These are phyloP conservation scores for Diabrotica undecimpunctata DNA, from an alignment of 1,140 invertebrate species.

Conservation along the genomic window DNA sequence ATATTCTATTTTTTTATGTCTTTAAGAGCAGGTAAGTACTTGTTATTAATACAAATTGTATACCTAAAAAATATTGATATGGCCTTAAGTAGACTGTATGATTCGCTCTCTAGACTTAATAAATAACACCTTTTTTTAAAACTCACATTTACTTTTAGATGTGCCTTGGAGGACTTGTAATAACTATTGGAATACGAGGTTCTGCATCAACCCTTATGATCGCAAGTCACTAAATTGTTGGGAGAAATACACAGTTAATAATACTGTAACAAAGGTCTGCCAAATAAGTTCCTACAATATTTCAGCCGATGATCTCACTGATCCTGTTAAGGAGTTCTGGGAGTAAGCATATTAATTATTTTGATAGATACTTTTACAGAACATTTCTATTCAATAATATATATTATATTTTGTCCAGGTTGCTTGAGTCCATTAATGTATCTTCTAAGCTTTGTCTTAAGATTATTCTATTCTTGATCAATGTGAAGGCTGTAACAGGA, in stretches of 20 bases:
- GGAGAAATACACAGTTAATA: slow-evolving; percentile 55
- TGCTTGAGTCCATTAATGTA: too few relatives aligned
- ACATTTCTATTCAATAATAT: background rate
- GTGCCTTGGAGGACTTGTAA: slow-evolving; percentile 94
- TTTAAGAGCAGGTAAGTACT: slow-evolving; percentile 49
- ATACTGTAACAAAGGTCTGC: slow-evolving; percentile 60
- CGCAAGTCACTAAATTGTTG: slow-evolving; percentile 67
- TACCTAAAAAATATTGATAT: too few relatives aligned
- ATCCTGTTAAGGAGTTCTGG: slow-evolving; percentile 96
- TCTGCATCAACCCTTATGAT: slow-evolving; percentile 79
- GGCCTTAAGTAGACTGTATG: background rate
- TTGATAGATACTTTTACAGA: background rate
- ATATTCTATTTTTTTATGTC: slow-evolving; percentile 97
- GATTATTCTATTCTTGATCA: too few relatives aligned
- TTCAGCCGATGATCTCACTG: slow-evolving; percentile 65
- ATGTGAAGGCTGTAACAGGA: too few relatives aligned
- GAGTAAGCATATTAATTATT: slow-evolving; percentile 65
- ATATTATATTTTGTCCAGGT: slow-evolving; percentile 16
- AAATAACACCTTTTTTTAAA: too few relatives aligned
- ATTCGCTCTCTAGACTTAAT: too few relatives aligned
- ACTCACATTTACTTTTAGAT: slow-evolving; percentile 53
- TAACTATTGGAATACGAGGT: slow-evolving; percentile 88
- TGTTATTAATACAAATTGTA: too few relatives aligned
- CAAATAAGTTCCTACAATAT: slow-evolving; percentile 67
- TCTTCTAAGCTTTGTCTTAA: too few relatives aligned